Base-by-base conservation (phyloP, 2,797 vertebrate genomes). In the Myripristis murdjan region DNA sequence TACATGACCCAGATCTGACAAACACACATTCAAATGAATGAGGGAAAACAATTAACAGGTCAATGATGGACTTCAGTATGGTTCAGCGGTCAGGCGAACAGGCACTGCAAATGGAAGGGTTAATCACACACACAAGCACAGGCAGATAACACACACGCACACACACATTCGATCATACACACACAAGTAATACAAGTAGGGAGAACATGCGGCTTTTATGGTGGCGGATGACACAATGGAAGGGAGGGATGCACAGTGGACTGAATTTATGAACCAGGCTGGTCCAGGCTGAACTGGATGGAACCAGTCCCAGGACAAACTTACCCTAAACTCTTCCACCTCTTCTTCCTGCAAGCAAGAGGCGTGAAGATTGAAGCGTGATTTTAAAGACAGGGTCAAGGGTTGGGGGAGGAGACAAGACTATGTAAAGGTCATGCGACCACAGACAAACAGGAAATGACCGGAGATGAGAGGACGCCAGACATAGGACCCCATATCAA, bases 271-370 rank as follows among this genome's bases (percentile, higher is more conserved):
- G 53, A 44, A 56, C 52, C 37, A 22, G 24, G 77, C 74, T 26
- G 68, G 81, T 67, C 79, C 82, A 67, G 80, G 77, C 51, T 28
- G 51, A 81, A 79, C 66, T 52, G 73, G 87, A 70, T 73, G 74
- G 76, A 69, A 79, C 76, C 47, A 4, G 83, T 56, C 54, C 71
- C 79, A 72, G 82, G 70, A 88, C 94, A 86, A 85, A 99, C 98
- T 99, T 97, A 99, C 98, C 98, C 98, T 95, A 99, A 96, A 97
- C 98, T 99, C 94, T 98, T 98, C 98, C 97, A 99, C 94, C 97
- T 97, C 97, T 99, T 99, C 97, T 99, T 99, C 97, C 98, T 99
- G 96, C 89, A 97, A 97, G 96, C 96, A 95, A 97, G 96, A 97
- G 95, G 96, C 90, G 96, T 95, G 96, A 95, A 97, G 95, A 97